Evolutionary conservation across 2,888 invertebrate genomes (phyloP).

Genomic region (Aradus depressus): DNA sequence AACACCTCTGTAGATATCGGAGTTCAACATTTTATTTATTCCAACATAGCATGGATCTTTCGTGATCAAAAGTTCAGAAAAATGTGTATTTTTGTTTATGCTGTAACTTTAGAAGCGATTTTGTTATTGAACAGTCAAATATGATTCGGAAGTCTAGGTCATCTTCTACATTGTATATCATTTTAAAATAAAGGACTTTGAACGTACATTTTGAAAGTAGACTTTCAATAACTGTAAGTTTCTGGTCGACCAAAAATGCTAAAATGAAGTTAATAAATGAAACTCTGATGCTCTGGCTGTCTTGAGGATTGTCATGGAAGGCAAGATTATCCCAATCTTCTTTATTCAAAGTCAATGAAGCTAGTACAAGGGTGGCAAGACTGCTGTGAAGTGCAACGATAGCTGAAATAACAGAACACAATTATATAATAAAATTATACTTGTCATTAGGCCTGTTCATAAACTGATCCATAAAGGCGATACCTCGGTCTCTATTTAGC

Average conservation of each 20-base stretch:
- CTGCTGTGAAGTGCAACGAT: constrained; percentile 14
- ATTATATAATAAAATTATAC: neutral
- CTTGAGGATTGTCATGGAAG: constrained; percentile 16
- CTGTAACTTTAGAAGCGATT: too few relatives aligned
- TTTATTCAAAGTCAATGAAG: constrained; percentile 16
- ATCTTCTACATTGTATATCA: too few relatives aligned
- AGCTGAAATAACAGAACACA: constrained; percentile 17
- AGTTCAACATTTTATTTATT: too few relatives aligned
- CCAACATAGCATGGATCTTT: too few relatives aligned
- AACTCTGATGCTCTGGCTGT: constrained; percentile 19
- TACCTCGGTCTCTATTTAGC: neutral
- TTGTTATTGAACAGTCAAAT: neutral
- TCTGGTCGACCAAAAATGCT: constrained; percentile 22
- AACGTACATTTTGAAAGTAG: constrained; percentile 11
- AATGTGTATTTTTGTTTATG: too few relatives aligned
- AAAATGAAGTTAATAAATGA: constrained; percentile 23
- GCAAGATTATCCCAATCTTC: constrained; percentile 17
- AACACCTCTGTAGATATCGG: too few relatives aligned
- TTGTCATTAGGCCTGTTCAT: neutral
- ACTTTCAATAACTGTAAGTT: constrained; percentile 16
- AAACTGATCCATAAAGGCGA: neutral
- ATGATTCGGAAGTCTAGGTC: too few relatives aligned
- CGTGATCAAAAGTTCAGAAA: too few relatives aligned
- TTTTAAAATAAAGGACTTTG: too few relatives aligned
- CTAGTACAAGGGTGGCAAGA: constrained; percentile 20